phyloP scores from a whole-genome alignment of 2,888 invertebrate species.

The Lasioglossum calceatum region DNA sequence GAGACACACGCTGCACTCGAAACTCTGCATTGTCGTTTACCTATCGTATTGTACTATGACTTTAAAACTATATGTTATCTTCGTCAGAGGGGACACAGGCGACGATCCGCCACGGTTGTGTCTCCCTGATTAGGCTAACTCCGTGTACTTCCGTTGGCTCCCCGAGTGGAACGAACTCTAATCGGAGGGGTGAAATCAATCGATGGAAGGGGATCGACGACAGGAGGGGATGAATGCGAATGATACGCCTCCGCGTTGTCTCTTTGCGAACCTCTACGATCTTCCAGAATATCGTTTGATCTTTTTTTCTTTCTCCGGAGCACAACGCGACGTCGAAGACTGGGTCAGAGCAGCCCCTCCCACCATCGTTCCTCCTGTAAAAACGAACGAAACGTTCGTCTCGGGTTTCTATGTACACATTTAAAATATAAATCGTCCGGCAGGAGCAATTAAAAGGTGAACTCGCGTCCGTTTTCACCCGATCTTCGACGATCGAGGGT shows the following conservation, averaged over 20 bases:
- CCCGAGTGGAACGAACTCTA: constrained; percentile 23
- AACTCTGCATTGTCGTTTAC: constrained; percentile 52
- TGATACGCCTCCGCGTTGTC: background rate
- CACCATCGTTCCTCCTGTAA: background rate
- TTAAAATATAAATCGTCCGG: constrained; percentile 2
- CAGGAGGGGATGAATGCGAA: constrained; percentile 15
- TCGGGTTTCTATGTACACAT: background rate
- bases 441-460: constrained; percentile 5
- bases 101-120: constrained; percentile 22
- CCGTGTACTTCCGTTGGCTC: constrained; percentile 25
- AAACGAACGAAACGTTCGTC: background rate
- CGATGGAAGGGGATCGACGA: constrained; percentile 7
- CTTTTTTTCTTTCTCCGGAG: background rate
- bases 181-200: constrained; percentile 28
- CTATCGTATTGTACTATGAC: constrained; percentile 61
- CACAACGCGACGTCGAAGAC: background rate
- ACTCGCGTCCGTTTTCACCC: background rate
- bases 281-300: background rate
- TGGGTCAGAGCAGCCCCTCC: background rate
- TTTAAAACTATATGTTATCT: constrained; percentile 51
- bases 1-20: constrained; percentile 64
- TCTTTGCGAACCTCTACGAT: background rate
- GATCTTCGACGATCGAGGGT: background rate
- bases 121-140: constrained; percentile 60
- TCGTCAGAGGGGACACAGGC: constrained; percentile 34